These are phyloP conservation scores for Grammomys dolichurus DNA, from an alignment of 2,113 vertebrate genomes.

Conservation along the genomic window DNA sequence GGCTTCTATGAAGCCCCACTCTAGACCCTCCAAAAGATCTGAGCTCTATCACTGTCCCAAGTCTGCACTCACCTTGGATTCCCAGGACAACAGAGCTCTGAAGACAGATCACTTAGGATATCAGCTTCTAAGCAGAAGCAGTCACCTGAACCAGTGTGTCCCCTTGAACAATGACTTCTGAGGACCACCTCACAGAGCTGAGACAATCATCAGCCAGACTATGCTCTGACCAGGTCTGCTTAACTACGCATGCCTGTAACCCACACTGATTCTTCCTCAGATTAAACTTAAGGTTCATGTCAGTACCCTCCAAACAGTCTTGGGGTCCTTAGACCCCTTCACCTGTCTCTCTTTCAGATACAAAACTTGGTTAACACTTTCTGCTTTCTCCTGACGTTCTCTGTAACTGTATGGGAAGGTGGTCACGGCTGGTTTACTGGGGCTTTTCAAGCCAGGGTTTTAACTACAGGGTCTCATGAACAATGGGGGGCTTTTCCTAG, in stretches of 20 bases:
- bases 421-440: not conserved
- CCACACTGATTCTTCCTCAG: not conserved
- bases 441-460: not conserved
- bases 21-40: not conserved
- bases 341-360: not conserved
- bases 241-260: not conserved
- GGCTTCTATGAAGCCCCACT: not conserved
- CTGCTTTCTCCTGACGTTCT: not conserved
- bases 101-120: not conserved
- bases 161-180: not conserved
- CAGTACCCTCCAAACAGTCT: not conserved
- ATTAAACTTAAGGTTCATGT: not conserved
- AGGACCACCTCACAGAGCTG: not conserved
- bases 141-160: not conserved
- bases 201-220: no score
- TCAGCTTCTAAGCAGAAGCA: not conserved
- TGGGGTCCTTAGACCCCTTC: not conserved
- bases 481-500: not conserved
- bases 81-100: not conserved
- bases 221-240: not conserved
- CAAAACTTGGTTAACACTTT: not conserved
- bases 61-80: not conserved
- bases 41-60: not conserved
- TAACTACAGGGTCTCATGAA: not conserved
- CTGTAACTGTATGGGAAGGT: not conserved